Conservation (phyloP, 2,888 invertebrate species). For the Hypena proboscidalis region DNA sequence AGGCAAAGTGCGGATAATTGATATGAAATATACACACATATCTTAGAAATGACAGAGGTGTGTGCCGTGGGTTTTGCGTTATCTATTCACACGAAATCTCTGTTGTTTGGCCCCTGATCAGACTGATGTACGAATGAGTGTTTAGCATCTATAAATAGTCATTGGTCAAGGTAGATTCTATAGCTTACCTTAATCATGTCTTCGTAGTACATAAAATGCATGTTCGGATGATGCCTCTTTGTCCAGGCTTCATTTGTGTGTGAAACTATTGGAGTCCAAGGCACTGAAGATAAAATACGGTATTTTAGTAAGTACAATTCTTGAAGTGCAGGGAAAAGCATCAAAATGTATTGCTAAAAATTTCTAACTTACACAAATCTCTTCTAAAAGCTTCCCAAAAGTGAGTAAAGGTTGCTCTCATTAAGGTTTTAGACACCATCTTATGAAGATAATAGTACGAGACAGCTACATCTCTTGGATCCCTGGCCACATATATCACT, state of each 20-base stretch:
- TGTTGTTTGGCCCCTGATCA: too few species aligned
- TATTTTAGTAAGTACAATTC: too few species aligned
- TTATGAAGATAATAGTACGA: slow-evolving; percentile 89
- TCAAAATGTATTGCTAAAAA: neutral
- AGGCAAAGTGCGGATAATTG: too few species aligned
- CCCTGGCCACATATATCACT: slow-evolving; percentile 89
- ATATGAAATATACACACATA: too few species aligned
- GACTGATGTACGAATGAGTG: too few species aligned
- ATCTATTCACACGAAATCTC: too few species aligned
- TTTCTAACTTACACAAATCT: slow-evolving; percentile 79
- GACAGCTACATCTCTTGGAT: slow-evolving; percentile 89
- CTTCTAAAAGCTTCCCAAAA: slow-evolving; percentile 87
- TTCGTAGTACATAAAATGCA: slow-evolving; percentile 77
- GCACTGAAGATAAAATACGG: slow-evolving; percentile 59
- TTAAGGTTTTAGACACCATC: slow-evolving; percentile 79
- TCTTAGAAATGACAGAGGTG: too few species aligned
- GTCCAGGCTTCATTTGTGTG: slow-evolving; percentile 76
- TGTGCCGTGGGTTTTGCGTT: too few species aligned
- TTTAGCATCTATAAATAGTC: too few species aligned
- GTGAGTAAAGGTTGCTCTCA: slow-evolving; percentile 80
- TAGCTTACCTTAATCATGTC: slow-evolving; percentile 67
- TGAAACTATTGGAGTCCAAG: slow-evolving; percentile 70
- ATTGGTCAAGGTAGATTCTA: too few species aligned
- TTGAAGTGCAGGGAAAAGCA: too few species aligned
- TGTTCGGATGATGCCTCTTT: slow-evolving; percentile 64